Evolutionary conservation across 2,888 invertebrate species (phyloP), one percentile per base, ranked within the genome.

Genomic region (Macrosiphum euphorbiae): DNA sequence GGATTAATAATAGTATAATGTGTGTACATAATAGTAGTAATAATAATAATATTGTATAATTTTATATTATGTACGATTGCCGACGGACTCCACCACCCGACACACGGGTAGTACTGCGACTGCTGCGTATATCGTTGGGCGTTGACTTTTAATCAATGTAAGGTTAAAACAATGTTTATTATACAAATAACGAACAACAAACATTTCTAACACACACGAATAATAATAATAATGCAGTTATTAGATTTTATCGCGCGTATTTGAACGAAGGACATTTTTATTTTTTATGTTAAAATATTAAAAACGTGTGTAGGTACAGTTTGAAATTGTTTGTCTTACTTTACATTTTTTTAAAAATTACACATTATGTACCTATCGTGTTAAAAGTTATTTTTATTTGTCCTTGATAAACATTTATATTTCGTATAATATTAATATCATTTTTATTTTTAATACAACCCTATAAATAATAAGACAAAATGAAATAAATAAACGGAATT

Each of bases 91-190:
- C 16, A 5, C n/a, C 55, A 13, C 55, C 55, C 20, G 35, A n/a
- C 35, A 35, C 78, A 8, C 78, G 20, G 78, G 78, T 78, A 78
- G 78, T 78, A 78, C 20, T 44, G 67, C 26, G 28, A 91, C 52
- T 16, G 28, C 47, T 35, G 16, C 13, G 28, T 84, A 78, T 20
- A 35, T 35, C 35, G 35, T 44, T 28, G 89, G 84, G 52, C 91
- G 91, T 91, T 55, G 28, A 52, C 84, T 91, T 91, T 52, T 91
- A 91, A 84, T 91, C 41, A 84, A 91, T 91, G 84, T 55, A 91
- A 91, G 24, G 84, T 84, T 84, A 50, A 91, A 91, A 91, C 91
- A 91, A 91, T 91, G 84, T 91, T 91, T 91, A 84, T 91, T 28
- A 55, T 84, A 24, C 52, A n/a, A 78, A 85, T n/a, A 91, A 10